phyloP scores from a whole-genome alignment of 2,113 vertebrate genomes.

The Larimichthys polyactis region DNA sequence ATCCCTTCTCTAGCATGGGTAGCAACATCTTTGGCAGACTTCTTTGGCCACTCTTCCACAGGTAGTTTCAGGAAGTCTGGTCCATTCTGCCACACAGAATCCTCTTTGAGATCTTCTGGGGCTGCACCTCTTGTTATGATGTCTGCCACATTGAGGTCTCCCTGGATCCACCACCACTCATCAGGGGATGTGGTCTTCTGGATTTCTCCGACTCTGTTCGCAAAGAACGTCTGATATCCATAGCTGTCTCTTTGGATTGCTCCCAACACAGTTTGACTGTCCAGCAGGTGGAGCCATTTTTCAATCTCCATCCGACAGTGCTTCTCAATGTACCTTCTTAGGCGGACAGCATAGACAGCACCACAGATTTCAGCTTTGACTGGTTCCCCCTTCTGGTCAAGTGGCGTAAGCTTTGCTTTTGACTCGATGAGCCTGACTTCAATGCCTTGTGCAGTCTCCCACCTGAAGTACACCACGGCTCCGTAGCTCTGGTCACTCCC shows the following conservation, averaged over 20 bases:
- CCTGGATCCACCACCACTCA: conserved; percentile 52
- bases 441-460: not conserved
- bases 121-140: conserved; percentile 1
- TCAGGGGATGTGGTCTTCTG: conserved; percentile 16
- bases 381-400: conserved; percentile 11
- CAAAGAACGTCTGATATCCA: conserved; percentile 27
- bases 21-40: conserved; percentile 33
- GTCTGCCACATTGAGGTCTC: conserved; percentile 29
- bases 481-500: conserved; percentile 34
- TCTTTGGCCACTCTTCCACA: not conserved
- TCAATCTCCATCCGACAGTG: conserved; percentile 5
- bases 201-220: conserved; percentile 27
- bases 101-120: conserved; percentile 1
- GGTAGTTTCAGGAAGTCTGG: not conserved
- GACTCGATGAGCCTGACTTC: conserved; percentile 16
- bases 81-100: conserved; percentile 34
- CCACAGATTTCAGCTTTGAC: conserved; percentile 23
- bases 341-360: conserved; percentile 12
- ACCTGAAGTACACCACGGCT: conserved; percentile 39
- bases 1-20: no score
- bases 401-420: conserved; percentile 38
- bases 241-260: not conserved
- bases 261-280: conserved; percentile 39
- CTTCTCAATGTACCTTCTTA: conserved; percentile 16
- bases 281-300: conserved; percentile 31